These are phyloP conservation scores for Taenioides sp. DNA, from an alignment of 2,797 vertebrate genomes.

Conservation along the genomic window DNA sequence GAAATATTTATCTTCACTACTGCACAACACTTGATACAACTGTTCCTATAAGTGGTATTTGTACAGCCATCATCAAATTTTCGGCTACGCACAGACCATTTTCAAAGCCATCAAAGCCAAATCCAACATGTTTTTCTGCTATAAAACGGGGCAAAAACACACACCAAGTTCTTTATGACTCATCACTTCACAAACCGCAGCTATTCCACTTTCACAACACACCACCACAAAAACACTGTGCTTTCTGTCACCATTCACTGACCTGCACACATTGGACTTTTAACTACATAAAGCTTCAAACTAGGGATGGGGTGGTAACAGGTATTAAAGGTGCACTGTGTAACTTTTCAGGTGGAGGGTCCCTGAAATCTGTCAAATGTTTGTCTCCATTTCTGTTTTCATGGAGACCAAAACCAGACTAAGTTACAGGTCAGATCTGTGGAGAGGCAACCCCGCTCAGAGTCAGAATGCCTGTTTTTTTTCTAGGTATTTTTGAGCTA, in stretches of 20 bases:
- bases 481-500: no score
- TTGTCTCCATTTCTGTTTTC: no score
- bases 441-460: no score
- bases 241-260: conserved; percentile 28
- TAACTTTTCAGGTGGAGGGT: no score
- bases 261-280: conserved; percentile 11
- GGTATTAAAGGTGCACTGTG: no score
- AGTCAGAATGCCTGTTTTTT: no score
- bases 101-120: conserved; percentile 42
- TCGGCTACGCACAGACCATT: conserved; percentile 27
- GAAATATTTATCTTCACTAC: conserved; percentile 8
- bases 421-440: no score
- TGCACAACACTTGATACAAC: conserved; percentile 2
- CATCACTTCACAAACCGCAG: conserved; percentile 65
- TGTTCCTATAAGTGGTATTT: not conserved
- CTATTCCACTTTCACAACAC: conserved; percentile 77
- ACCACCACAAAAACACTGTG: conserved; percentile 46
- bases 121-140: conserved; percentile 33
- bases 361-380: no score
- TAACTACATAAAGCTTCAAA: not conserved
- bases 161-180: conserved; percentile 64
- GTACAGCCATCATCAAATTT: conserved; percentile 20
- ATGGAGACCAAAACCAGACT: no score
- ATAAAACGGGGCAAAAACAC: conserved; percentile 37
- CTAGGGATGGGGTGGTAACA: no score